Base-by-base conservation (phyloP, 2,888 invertebrate species). In the Drosophila nr. perissopoda region DNA sequence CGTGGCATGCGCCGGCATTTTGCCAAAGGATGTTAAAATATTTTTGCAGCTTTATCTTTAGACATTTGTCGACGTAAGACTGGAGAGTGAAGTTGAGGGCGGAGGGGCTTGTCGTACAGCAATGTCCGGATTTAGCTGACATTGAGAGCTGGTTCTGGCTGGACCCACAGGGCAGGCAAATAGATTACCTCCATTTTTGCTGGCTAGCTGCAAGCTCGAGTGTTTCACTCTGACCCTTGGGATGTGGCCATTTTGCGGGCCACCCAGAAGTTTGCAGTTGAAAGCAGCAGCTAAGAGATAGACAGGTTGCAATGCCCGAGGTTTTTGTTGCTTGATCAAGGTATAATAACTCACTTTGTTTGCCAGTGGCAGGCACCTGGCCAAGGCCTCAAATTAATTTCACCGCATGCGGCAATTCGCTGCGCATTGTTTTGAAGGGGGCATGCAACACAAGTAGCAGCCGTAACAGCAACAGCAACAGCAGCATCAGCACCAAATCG, bases 1-100 rank as follows among this genome's bases (percentile, higher is more conserved):
- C 52, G 69, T 52, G 51, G 58, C 40, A 42, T 63, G 51, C 33
- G 58, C 69, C 76, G 83, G 78, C 87, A 83, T 83, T 76, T 78
- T 89, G 87, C 89, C 83, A 88, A 88, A 90, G 90, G 78, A 87
- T 86, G 82, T 78, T 88, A 82, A 88, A 90, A 88, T 90, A 90
- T 88, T 90, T 89, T 88, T 88, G 82, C 83, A 82, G 90, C 87
- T 86, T 87, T 88, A 90, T 90, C 88, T 86, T 86, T 76, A 78
- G 90, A 86, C 78, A 82, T 75, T 82, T 78, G 75, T 78, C 68
- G 80, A 66, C 78, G 51, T 52, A 38, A 16, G 49, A n/a, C 16
- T 48, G 48, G 36, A 21, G 40, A 27, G 62, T 29, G 49, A 31
- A 7, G 25, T 4, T 4, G 40, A 16, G 36, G 29, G 54, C 38